These are phyloP conservation scores for Anodontia alba DNA, from an alignment of 2,888 invertebrate genomes.

Conservation along the genomic window DNA sequence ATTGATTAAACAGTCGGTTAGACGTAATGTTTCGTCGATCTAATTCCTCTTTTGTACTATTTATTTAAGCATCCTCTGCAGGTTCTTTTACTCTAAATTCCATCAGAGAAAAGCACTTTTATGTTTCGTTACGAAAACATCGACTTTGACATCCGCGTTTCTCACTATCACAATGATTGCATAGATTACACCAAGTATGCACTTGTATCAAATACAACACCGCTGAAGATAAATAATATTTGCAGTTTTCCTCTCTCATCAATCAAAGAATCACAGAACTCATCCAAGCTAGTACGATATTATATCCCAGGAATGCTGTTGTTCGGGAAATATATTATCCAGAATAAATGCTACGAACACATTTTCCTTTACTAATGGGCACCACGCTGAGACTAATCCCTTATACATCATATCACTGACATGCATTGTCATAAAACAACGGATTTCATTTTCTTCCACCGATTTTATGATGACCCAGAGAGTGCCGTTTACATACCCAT, in stretches of 20 bases:
- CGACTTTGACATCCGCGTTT: not conserved
- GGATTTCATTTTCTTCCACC: not conserved
- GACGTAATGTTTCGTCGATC: no score
- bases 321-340: not conserved
- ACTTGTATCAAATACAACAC: not conserved
- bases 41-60: no score
- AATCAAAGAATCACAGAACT: not conserved
- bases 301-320: not conserved
- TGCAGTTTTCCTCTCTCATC: not conserved
- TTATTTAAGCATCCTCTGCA: no score
- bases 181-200: not conserved
- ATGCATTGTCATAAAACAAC: conserved; percentile 1
- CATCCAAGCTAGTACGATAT: not conserved
- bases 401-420: not conserved
- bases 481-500: not conserved
- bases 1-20: no score
- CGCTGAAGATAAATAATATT: not conserved
- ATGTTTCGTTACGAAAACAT: no score
- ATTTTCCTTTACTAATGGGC: not conserved
- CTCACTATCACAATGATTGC: not conserved
- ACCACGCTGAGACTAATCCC: not conserved
- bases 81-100: no score
- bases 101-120: no score
- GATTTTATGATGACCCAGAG: not conserved
- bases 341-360: not conserved